phyloP scores from a whole-genome alignment of 1,140 invertebrate species.

The Musca vetustissima region DNA sequence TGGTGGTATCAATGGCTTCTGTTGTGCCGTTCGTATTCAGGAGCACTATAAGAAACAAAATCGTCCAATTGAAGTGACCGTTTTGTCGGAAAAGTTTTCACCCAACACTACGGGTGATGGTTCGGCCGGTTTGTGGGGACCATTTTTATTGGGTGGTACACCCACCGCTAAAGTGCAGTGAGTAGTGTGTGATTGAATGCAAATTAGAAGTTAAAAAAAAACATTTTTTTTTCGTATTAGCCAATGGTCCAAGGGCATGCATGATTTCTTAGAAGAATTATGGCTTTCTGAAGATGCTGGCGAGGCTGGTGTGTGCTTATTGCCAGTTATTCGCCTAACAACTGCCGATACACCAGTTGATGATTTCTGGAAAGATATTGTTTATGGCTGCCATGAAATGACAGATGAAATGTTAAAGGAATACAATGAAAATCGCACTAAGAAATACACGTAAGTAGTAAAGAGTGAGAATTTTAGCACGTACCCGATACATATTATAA shows the following conservation, averaged over 20 bases:
- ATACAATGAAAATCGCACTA: slow-evolving; percentile 56
- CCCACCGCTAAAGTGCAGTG: slow-evolving; percentile 62
- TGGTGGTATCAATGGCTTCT: slow-evolving; percentile 52
- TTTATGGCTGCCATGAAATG: slow-evolving; percentile 62
- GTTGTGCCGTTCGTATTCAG: slow-evolving; percentile 52
- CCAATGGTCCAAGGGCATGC: slow-evolving; percentile 66
- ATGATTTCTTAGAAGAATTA: slow-evolving; percentile 62
- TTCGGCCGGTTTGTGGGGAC: slow-evolving; percentile 74
- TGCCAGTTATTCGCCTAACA: slow-evolving; percentile 61
- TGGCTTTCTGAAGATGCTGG: slow-evolving; percentile 64
- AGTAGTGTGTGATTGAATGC: slow-evolving; percentile 35
- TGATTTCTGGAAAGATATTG: slow-evolving; percentile 60
- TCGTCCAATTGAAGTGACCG: slow-evolving; percentile 58
- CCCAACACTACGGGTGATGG: slow-evolving; percentile 78
- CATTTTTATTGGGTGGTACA: slow-evolving; percentile 67
- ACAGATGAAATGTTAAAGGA: slow-evolving; percentile 57
- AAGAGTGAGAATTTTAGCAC: background rate
- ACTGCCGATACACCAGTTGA: slow-evolving; percentile 38
- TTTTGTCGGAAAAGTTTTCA: slow-evolving; percentile 67
- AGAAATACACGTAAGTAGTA: slow-evolving; percentile 59
- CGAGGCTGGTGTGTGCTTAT: slow-evolving; percentile 62
- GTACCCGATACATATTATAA: too few species aligned
- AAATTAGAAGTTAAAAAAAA: background rate
- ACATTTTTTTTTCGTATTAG: slow-evolving; percentile 48
- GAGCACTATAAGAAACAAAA: slow-evolving; percentile 36